Conservation (phyloP, 1,140 invertebrate species). For the Diorhabda elongata region DNA sequence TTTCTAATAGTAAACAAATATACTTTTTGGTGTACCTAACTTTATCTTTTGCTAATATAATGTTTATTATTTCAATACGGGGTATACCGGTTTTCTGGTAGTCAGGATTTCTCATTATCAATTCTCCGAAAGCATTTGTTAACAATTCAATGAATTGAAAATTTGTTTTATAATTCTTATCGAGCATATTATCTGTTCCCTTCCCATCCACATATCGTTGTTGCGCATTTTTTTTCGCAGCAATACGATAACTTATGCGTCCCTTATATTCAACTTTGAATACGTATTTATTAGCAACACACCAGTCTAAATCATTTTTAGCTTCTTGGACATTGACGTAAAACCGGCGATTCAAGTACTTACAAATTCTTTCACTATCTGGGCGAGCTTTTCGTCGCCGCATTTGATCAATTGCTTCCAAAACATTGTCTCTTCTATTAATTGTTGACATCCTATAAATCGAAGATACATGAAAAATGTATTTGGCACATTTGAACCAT, state of each 20-base stretch:
- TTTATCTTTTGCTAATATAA: slow-evolving; percentile 58
- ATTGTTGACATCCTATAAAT: slow-evolving; percentile 46
- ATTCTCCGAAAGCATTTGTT: slow-evolving; percentile 61
- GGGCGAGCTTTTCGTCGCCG: slow-evolving; percentile 76
- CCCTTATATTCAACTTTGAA: slow-evolving; percentile 85
- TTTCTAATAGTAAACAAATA: slow-evolving; percentile 60
- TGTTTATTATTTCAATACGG: slow-evolving; percentile 58
- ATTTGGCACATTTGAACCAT: too few relatives aligned
- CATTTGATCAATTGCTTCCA: slow-evolving; percentile 80
- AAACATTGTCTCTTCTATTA: slow-evolving; percentile 67
- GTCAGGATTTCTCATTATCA: slow-evolving; percentile 66
- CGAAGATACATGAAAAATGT: not conserved
- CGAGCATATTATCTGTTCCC: slow-evolving; percentile 20
- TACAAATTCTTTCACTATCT: slow-evolving; percentile 76
- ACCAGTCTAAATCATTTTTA: slow-evolving; percentile 66
- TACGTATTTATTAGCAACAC: slow-evolving; percentile 71
- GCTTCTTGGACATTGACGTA: slow-evolving; percentile 66
- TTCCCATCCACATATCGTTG: slow-evolving; percentile 46
- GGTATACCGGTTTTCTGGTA: slow-evolving; percentile 68
- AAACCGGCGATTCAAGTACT: slow-evolving; percentile 70
- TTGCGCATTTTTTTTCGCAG: slow-evolving; percentile 62
- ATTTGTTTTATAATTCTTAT: slow-evolving; percentile 31
- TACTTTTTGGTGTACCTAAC: slow-evolving; percentile 61
- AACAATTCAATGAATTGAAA: slow-evolving; percentile 51
- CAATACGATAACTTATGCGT: slow-evolving; percentile 77